Evolutionary conservation across 2,113 vertebrate species (phyloP).

Genomic region (Eulacestoma nigropectus): DNA sequence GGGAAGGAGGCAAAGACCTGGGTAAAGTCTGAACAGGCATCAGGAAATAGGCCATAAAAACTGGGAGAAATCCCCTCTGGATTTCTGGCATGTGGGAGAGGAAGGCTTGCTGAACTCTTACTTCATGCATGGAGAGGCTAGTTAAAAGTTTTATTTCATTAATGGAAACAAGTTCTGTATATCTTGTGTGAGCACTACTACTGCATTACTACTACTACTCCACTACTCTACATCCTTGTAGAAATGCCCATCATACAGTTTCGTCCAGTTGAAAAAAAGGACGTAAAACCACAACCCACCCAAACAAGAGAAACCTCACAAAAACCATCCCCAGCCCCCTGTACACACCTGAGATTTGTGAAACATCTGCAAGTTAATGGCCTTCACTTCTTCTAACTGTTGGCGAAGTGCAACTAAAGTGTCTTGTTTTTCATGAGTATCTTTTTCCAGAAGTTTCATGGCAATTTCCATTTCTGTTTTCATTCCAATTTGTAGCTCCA

Average conservation of each 20-base stretch:
- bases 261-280: neutral
- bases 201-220: neutral
- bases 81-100: neutral
- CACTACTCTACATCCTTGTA: neutral
- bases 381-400: conserved; percentile 95
- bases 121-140: neutral
- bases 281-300: neutral
- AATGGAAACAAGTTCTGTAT: neutral
- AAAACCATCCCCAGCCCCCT: neutral
- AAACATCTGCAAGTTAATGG: conserved; percentile 95
- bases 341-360: conserved; percentile 87
- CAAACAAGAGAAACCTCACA: neutral
- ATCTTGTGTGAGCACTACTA: neutral
- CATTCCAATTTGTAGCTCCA: conserved; percentile 91
- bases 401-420: conserved; percentile 86
- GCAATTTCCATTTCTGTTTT: conserved; percentile 98
- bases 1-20: neutral
- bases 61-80: neutral
- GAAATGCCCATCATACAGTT: neutral
- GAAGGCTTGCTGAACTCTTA: neutral
- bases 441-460: conserved; percentile 96
- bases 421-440: conserved; percentile 96
- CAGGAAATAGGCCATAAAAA: neutral
- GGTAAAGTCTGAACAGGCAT: neutral
- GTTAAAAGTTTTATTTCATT: neutral